phyloP scores from a whole-genome alignment of 2,888 invertebrate species.

The Onchidella celtica region DNA sequence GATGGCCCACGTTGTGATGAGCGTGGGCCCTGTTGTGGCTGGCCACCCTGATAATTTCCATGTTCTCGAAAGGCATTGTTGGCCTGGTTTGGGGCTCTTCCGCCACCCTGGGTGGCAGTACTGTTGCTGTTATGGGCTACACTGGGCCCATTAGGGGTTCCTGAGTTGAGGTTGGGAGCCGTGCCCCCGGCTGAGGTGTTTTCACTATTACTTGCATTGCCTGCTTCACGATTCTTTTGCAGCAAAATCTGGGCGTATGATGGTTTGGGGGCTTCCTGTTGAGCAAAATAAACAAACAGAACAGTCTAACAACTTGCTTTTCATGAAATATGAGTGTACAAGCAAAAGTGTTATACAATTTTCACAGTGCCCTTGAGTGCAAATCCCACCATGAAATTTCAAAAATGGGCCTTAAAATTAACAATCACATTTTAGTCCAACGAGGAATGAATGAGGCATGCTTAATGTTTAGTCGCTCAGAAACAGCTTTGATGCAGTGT shows the following conservation, averaged over 20 bases:
- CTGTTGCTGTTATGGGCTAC: conserved; percentile 11
- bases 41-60: conserved; percentile 26
- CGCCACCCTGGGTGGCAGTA: not conserved
- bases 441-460: too few relatives aligned
- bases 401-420: too few relatives aligned
- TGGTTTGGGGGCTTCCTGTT: conserved; percentile 38
- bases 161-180: conserved; percentile 17
- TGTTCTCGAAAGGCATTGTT: conserved; percentile 32
- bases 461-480: too few relatives aligned
- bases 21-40: conserved; percentile 21
- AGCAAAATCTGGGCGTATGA: conserved; percentile 43
- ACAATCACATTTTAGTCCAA: too few relatives aligned
- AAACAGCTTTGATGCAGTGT: too few relatives aligned
- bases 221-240: conserved; percentile 37
- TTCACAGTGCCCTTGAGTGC: too few relatives aligned
- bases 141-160: conserved; percentile 33
- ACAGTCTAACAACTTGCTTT: not conserved
- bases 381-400: too few relatives aligned
- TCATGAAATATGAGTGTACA: too few relatives aligned
- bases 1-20: conserved; percentile 27
- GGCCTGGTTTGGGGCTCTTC: not conserved
- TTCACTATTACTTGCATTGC: not conserved
- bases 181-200: not conserved
- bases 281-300: not conserved
- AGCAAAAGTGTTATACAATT: too few relatives aligned